A percentile compares a stretch with the other conserved stretches of the same genome.
Conservation (phyloP, 2,888 invertebrate genomes). For the Lasioglossum figueresi region DNA sequence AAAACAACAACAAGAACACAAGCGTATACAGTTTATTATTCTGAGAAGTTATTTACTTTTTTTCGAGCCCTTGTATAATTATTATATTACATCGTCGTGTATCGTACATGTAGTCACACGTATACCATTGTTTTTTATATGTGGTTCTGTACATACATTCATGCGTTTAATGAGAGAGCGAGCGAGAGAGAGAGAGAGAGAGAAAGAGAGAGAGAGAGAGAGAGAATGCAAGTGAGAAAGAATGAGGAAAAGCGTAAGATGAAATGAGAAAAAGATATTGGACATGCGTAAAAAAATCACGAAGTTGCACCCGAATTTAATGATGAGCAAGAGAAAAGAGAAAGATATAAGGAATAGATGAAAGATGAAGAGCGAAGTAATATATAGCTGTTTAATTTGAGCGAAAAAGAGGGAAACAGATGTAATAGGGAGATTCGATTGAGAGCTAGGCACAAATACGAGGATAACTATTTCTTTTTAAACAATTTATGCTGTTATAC, state of each 20-base stretch:
- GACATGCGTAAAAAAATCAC: constrained; percentile 66
- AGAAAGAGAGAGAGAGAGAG: neutral
- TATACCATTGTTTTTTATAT: constrained; percentile 73
- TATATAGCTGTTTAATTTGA: constrained; percentile 43
- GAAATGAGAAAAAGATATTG: constrained; percentile 39
- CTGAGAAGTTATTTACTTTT: constrained; percentile 71
- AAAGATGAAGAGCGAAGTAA: constrained; percentile 39
- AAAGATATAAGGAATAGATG: constrained; percentile 19
- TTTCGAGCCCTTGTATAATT: constrained; percentile 74
- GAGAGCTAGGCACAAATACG: constrained; percentile 54
- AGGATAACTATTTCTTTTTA: constrained; percentile 58
- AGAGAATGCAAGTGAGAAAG: neutral
- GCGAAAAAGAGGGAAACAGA: constrained; percentile 10
- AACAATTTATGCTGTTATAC: constrained; percentile 69
- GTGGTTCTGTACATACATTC: constrained; percentile 73
- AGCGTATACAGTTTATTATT: constrained; percentile 72
- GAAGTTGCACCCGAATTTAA: constrained; percentile 62
- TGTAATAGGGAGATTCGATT: constrained; percentile 41
- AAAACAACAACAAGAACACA: constrained; percentile 55
- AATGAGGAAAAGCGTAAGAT: neutral
- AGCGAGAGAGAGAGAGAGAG: neutral
- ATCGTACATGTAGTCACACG: constrained; percentile 72
- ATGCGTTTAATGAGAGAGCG: constrained; percentile 57
- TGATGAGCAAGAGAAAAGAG: neutral
- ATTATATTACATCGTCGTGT: constrained; percentile 70